These are phyloP conservation scores for Suricata suricatta DNA, from an alignment of 2,113 vertebrate species.

Conservation along the genomic window DNA sequence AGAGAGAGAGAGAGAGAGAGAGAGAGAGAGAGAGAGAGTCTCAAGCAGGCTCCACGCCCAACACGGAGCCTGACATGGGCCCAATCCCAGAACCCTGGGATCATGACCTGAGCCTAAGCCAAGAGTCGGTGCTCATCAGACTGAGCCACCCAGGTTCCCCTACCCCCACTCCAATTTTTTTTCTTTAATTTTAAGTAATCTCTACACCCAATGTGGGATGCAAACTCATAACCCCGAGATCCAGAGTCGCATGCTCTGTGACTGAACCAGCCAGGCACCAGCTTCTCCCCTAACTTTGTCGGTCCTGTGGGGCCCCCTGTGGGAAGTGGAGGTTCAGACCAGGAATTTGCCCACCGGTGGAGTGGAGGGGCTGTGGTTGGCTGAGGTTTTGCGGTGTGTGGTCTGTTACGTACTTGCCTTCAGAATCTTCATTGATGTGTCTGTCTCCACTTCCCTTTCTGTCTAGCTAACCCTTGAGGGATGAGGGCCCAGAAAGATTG, in stretches of 20 bases:
- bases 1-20: too few relatives aligned
- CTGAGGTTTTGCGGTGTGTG: neutral
- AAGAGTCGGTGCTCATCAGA: too few relatives aligned
- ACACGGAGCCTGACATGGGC: too few relatives aligned
- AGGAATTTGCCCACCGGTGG: neutral
- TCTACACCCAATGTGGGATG: neutral
- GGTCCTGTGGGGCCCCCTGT: neutral
- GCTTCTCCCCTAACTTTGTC: neutral
- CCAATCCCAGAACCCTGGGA: too few relatives aligned
- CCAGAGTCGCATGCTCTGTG: neutral
- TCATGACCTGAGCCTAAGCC: too few relatives aligned
- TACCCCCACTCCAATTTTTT: too few relatives aligned
- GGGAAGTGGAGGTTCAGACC: neutral
- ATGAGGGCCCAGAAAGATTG: neutral
- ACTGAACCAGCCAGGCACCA: neutral
- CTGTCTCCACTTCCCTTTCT: conserved; percentile 13
- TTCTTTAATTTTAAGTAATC: neutral
- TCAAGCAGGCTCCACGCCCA: too few relatives aligned
- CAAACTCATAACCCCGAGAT: neutral
- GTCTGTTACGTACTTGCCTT: neutral
- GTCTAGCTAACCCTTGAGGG: neutral
- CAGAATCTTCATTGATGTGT: neutral
- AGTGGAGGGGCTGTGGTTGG: neutral
- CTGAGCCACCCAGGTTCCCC: too few relatives aligned
- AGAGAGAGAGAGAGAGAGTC: too few relatives aligned